Conservation (phyloP, 2,113 vertebrate species). For the human region GRCh38 chr12:43054501-43055000, state of each 20-base stretch:
- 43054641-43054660: not conserved
- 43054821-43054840: constrained; percentile 5
- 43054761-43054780: not conserved
- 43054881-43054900: not conserved
- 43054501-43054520: not conserved
- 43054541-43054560: not conserved
- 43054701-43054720: not conserved
- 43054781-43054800: not conserved
- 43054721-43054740: too few relatives aligned
- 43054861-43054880: not conserved
- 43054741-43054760: not conserved
- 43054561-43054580: not conserved
- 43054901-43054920: not conserved
- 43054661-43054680: not conserved
- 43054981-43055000: not conserved
- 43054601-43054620: not conserved
- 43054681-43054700: not conserved
- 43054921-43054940: not conserved
- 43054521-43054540: not conserved
- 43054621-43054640: not conserved
- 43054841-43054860: not conserved
- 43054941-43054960: not conserved
- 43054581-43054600: not conserved
- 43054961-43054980: not conserved
- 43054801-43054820: not conserved